phyloP scores from a whole-genome alignment of 2,888 invertebrate genomes.

The Teleiodes luculella region DNA sequence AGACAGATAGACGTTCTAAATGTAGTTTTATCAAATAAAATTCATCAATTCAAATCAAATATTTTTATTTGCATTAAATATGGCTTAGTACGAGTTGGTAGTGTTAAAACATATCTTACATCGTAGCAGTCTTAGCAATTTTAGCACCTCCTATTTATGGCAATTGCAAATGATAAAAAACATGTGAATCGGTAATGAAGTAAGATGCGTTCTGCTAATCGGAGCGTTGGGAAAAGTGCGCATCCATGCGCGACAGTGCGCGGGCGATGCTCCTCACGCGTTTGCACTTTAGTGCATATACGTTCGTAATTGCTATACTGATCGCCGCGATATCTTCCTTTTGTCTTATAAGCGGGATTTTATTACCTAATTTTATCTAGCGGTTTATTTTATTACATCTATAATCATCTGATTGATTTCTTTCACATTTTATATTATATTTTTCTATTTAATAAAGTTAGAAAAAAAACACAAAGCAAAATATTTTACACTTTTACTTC shows the following conservation, averaged over 20 bases:
- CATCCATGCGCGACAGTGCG: slow-evolving; percentile 57
- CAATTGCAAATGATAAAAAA: slow-evolving; percentile 5
- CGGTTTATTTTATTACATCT: neutral
- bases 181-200: slow-evolving; percentile 28
- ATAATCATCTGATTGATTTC: neutral
- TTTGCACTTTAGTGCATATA: slow-evolving; percentile 3
- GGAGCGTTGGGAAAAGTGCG: slow-evolving; percentile 66
- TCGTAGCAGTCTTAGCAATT: neutral
- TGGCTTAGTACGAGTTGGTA: no score
- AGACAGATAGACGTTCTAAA: no score
- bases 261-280: slow-evolving; percentile 37
- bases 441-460: no score
- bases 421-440: no score
- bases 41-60: no score
- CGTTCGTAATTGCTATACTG: neutral
- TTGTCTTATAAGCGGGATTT: neutral
- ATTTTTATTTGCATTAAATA: no score
- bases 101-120: no score
- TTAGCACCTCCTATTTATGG: neutral
- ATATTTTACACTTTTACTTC: slow-evolving; percentile 5
- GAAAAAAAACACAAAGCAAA: neutral
- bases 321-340: neutral
- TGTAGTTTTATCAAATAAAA: no score
- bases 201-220: slow-evolving; percentile 50
- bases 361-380: neutral